A percentile compares a stretch with the other conserved stretches of the same genome.
These are phyloP conservation scores for Archegozetes longisetosus DNA, from an alignment of 1,140 invertebrate species.

Conservation along the genomic window DNA sequence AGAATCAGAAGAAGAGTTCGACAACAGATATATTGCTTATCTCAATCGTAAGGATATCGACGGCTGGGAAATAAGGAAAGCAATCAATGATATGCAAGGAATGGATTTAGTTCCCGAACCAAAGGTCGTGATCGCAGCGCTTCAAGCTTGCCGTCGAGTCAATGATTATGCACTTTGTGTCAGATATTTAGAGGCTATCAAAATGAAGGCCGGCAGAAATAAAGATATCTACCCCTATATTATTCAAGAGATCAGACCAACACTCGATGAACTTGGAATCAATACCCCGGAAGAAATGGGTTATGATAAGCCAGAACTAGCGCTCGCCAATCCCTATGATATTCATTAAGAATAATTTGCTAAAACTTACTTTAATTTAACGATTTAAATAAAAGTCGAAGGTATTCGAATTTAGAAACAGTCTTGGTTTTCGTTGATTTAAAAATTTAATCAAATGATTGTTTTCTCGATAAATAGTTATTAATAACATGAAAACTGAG, in stretches of 20 bases:
- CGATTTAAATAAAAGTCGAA: too few species aligned
- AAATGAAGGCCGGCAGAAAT: constrained; percentile 69
- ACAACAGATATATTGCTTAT: constrained; percentile 58
- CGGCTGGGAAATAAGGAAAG: constrained; percentile 84
- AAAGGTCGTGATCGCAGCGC: constrained; percentile 70
- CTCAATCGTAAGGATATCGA: constrained; percentile 83
- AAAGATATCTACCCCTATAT: constrained; percentile 79
- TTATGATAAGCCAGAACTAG: constrained; percentile 88
- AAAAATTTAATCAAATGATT: too few species aligned
- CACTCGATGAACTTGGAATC: constrained; percentile 80
- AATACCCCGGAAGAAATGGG: constrained; percentile 87
- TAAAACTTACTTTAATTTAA: neutral
- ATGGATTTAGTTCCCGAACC: constrained; percentile 92
- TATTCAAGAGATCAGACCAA: constrained; percentile 79
- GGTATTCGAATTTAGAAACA: too few species aligned
- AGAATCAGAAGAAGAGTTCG: constrained; percentile 49
- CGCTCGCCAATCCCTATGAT: constrained; percentile 8
- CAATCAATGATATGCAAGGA: constrained; percentile 46
- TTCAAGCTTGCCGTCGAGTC: constrained; percentile 75
- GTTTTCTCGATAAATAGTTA: too few species aligned
- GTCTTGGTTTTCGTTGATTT: too few species aligned
- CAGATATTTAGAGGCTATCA: constrained; percentile 78
- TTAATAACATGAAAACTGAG: too few species aligned
- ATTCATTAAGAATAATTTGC: neutral
- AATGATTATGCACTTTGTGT: constrained; percentile 86